Conservation (phyloP, 2,113 vertebrate species). For the Apistogramma diplotaenia region DNA sequence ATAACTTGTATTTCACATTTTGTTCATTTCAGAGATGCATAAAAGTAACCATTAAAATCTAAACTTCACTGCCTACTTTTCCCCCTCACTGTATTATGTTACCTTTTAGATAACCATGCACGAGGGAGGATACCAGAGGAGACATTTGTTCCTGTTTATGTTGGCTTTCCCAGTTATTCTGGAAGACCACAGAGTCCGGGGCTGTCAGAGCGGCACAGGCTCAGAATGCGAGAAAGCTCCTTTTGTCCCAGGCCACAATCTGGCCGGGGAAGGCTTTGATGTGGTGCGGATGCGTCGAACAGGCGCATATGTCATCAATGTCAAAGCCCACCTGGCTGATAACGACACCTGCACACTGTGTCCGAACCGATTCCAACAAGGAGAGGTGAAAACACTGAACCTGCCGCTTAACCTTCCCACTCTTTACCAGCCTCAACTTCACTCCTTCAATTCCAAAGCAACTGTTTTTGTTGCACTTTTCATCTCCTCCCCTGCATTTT, state of each 20-base stretch:
- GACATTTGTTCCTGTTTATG: conserved; percentile 9
- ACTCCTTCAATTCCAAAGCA: background rate
- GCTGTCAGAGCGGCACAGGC: conserved; percentile 58
- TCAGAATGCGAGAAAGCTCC: conserved; percentile 72
- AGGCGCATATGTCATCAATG: conserved; percentile 78
- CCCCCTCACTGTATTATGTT: background rate
- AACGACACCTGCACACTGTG: conserved; percentile 77
- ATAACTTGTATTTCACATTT: background rate
- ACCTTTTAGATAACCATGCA: conserved; percentile 61
- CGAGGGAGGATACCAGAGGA: background rate
- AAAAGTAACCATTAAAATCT: background rate
- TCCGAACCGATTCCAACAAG: conserved; percentile 70
- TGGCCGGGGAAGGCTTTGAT: conserved; percentile 81
- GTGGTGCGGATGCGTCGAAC: conserved; percentile 76
- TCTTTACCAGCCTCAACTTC: background rate
- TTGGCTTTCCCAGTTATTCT: conserved; percentile 25
- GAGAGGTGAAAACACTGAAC: conserved; percentile 46
- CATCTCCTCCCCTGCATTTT: background rate
- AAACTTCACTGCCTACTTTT: background rate
- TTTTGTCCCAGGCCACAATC: conserved; percentile 78
- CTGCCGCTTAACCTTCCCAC: background rate
- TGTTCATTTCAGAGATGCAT: background rate
- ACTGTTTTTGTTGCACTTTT: background rate
- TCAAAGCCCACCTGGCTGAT: conserved; percentile 65
- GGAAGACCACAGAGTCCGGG: conserved; percentile 11